Evolutionary conservation across 2,797 vertebrate genomes (phyloP).

Genomic region (Galagoides demidoff): DNA sequence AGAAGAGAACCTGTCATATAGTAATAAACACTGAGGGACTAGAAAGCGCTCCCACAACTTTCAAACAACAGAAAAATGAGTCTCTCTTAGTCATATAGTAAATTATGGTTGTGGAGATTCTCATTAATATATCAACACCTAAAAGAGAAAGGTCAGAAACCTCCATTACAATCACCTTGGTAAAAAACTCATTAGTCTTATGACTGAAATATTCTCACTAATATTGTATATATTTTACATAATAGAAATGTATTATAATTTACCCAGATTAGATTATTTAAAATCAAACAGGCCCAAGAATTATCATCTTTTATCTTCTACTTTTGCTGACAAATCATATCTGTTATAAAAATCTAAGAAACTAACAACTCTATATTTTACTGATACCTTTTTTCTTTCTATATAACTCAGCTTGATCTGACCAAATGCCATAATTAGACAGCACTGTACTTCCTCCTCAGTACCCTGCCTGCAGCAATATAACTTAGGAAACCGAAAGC

Average conservation of each 20-base stretch:
- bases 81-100: neutral
- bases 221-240: neutral
- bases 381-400: conserved; percentile 5
- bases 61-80: conserved; percentile 25
- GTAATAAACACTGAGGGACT: neutral
- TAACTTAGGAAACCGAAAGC: conserved; percentile 18
- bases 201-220: neutral
- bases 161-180: neutral
- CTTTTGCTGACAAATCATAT: neutral
- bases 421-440: neutral
- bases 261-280: conserved; percentile 9
- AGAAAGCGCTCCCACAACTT: neutral
- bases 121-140: neutral
- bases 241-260: neutral
- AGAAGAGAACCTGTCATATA: neutral
- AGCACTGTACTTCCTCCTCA: neutral
- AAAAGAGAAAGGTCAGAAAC: neutral
- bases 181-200: neutral
- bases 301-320: neutral
- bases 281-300: neutral
- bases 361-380: conserved; percentile 33
- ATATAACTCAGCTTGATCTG: conserved; percentile 7
- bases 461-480: neutral
- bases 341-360: conserved; percentile 50
- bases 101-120: neutral